These are phyloP conservation scores for Nephrotoma appendiculata DNA, from an alignment of 2,888 invertebrate genomes.

Conservation along the genomic window DNA sequence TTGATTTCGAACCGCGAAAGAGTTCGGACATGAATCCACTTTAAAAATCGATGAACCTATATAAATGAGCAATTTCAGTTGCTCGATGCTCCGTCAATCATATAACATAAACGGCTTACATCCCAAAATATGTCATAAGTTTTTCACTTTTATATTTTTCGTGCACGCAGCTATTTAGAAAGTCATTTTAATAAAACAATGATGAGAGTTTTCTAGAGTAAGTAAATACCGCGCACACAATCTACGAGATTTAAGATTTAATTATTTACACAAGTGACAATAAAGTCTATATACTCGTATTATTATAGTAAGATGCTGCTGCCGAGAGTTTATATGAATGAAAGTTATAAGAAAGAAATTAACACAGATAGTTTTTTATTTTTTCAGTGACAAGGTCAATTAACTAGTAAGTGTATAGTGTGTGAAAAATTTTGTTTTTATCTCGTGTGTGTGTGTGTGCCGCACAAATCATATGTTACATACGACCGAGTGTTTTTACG, in stretches of 20 bases:
- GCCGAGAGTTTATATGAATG: neutral
- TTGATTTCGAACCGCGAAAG: too few species aligned
- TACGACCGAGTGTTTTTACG: neutral
- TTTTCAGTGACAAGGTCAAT: neutral
- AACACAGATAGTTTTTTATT: neutral
- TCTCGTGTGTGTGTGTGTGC: neutral
- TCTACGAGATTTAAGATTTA: neutral
- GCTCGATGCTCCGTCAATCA: neutral
- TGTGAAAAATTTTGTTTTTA: neutral
- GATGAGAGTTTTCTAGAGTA: neutral
- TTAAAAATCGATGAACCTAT: neutral
- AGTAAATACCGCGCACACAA: neutral
- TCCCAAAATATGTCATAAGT: neutral
- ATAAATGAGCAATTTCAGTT: neutral
- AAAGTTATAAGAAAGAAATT: neutral
- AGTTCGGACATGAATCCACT: neutral
- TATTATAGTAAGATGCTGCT: neutral
- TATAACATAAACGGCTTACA: neutral
- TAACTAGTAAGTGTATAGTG: neutral
- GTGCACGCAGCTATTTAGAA: neutral
- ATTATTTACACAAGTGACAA: neutral
- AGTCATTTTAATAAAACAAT: neutral
- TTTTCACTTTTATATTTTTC: neutral
- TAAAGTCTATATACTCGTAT: neutral
- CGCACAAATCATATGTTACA: neutral